Conservation (phyloP, 2,113 vertebrate species). For the Chlorodrepanis virens region DNA sequence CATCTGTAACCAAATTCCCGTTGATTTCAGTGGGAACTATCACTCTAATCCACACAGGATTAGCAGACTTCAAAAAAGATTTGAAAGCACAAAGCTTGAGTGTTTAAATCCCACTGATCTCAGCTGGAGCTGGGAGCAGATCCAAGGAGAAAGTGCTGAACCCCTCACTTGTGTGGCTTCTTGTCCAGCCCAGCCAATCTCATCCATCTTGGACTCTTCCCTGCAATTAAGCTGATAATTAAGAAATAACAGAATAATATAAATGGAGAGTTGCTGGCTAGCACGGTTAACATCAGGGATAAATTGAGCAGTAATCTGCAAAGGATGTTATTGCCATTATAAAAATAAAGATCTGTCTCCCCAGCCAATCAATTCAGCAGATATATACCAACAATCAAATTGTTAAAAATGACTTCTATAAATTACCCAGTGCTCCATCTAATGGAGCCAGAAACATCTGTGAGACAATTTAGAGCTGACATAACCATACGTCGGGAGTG, state of each 20-base stretch:
- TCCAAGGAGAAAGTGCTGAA: not conserved
- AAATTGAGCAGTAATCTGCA: slow-evolving; percentile 73
- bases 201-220: not conserved
- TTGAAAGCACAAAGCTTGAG: not conserved
- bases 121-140: not conserved
- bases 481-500: slow-evolving; percentile 24
- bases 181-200: slow-evolving; percentile 51
- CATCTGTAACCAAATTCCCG: not conserved
- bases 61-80: not conserved
- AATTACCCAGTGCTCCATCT: slow-evolving; percentile 73
- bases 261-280: slow-evolving; percentile 62
- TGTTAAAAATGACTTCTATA: slow-evolving; percentile 77
- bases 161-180: not conserved
- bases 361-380: slow-evolving; percentile 77
- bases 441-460: slow-evolving; percentile 75
- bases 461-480: slow-evolving; percentile 73
- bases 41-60: not conserved
- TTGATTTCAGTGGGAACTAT: not conserved
- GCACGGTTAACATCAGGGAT: slow-evolving; percentile 55
- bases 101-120: not conserved
- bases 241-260: slow-evolving; percentile 69
- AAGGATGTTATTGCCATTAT: slow-evolving; percentile 77
- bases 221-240: slow-evolving; percentile 74
- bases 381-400: slow-evolving; percentile 81
- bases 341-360: slow-evolving; percentile 79